phyloP scores from a whole-genome alignment of 2,888 invertebrate species.

The Laothoe populi region DNA sequence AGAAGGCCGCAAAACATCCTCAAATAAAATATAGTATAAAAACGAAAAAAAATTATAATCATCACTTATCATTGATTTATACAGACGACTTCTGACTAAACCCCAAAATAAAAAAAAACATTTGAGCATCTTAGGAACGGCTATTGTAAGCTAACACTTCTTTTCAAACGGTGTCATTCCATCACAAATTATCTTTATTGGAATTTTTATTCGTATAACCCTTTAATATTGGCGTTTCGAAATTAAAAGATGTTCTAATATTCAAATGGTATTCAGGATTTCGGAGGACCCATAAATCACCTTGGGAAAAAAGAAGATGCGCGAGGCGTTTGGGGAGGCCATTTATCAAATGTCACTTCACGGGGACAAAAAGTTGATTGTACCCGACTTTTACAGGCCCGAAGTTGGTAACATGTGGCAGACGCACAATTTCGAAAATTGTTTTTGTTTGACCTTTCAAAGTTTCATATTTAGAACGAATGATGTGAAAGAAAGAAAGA shows the following conservation, averaged over 20 bases:
- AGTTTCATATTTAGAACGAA: background rate
- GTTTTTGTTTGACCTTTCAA: background rate
- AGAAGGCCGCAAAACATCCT: too few species aligned
- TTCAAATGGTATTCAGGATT: slow-evolving; percentile 34
- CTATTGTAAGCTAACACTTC: background rate
- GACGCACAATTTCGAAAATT: too few species aligned
- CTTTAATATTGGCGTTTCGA: background rate
- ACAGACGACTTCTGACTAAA: too few species aligned
- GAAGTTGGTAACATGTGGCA: slow-evolving; percentile 31
- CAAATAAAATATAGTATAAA: too few species aligned
- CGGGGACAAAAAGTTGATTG: slow-evolving; percentile 42
- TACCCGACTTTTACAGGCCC: slow-evolving; percentile 34
- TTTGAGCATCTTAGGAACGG: too few species aligned
- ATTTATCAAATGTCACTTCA: slow-evolving; percentile 55
- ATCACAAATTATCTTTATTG: background rate
- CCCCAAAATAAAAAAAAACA: too few species aligned
- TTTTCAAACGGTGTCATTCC: background rate
- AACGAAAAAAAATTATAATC: too few species aligned
- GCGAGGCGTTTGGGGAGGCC: slow-evolving; percentile 43
- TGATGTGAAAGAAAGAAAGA: too few species aligned
- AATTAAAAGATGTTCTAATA: slow-evolving; percentile 32
- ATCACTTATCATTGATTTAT: too few species aligned
- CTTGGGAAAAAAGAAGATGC: slow-evolving; percentile 47
- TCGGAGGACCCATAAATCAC: slow-evolving; percentile 38
- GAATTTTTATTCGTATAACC: background rate